Base-by-base conservation (phyloP, 2,888 invertebrate genomes). In the Cremastobaeus sp. region DNA sequence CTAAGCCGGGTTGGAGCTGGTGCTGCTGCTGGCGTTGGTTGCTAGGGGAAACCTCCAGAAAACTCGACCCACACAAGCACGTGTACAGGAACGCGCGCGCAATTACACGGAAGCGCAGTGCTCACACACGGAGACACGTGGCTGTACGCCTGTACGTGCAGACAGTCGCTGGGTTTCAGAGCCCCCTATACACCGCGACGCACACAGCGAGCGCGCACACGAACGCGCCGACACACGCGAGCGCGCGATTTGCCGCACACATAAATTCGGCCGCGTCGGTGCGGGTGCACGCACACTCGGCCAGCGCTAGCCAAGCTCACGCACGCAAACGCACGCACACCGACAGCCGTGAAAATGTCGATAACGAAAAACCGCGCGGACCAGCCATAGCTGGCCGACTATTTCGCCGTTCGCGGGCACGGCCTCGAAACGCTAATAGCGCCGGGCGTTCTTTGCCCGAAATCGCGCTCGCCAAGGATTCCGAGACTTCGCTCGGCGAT, bases 1-100 rank as follows among this genome's bases (percentile, higher is more conserved):
- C 82, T 85, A 83, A 85, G 83, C 83, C 81, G 78, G 81, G 81
- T 81, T 78, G 80, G 79, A 79, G 80, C 80, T 81, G 74, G 68
- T 72, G 66, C 74, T 77, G 75, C 52, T 60, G 79, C 79, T 80
- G 66, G 74, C 77, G 76, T 45, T 60, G 79, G 87, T 87, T 87
- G 87, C 87, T 84, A 87, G 83, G 87, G 87, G 87, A 87, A 84
- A 87, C 87, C 86, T 87, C 86, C 85, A 87, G 87, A 87, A 87
- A 87, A 87, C 86, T 86, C 84, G 76, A 64, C 50, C 69, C 39
- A 48, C 1, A 34, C 21, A 9, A 1, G 14, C 2, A 12, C 35
- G n/a, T 50, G 12, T 25, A 48, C 20, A 34, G n/a, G 15, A 21
- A 32, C 39, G 18, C 28, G 25, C 15, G 9, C 34, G 20, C 48